Evolutionary conservation across 1,140 invertebrate genomes (phyloP).

Genomic region (Diachasma alloeum): DNA sequence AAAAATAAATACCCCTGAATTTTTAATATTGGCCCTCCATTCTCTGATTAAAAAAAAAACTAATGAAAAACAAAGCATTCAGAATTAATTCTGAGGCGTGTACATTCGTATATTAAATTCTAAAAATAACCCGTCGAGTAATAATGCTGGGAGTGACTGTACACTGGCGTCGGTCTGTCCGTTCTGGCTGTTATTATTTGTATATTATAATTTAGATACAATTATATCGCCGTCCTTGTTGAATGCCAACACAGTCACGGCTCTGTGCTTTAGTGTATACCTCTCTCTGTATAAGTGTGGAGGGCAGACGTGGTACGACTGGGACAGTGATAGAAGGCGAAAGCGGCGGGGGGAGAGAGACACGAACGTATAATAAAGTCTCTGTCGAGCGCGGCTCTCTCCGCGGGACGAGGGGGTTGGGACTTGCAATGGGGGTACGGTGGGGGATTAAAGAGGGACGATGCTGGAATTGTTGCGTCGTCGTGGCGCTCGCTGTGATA

Average conservation of each 20-base stretch:
- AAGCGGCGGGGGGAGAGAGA: conserved; percentile 15
- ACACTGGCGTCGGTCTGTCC: conserved; percentile 62
- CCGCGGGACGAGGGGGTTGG: not conserved
- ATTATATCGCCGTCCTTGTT: conserved; percentile 61
- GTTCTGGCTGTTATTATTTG: conserved; percentile 65
- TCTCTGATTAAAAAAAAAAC: not conserved
- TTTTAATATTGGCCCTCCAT: no score
- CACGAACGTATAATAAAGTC: conserved; percentile 27
- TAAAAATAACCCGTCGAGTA: not conserved
- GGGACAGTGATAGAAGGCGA: conserved; percentile 23
- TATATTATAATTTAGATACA: conserved; percentile 68
- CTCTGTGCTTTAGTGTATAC: not conserved
- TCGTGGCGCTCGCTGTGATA: not conserved
- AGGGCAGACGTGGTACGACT: not conserved
- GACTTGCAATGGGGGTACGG: conserved; percentile 25
- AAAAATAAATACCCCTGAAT: no score
- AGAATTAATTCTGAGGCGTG: not conserved
- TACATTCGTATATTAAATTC: conserved; percentile 1
- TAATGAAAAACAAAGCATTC: not conserved
- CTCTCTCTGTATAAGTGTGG: conserved; percentile 26
- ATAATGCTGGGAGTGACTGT: conserved; percentile 47
- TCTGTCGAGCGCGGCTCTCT: conserved; percentile 28
- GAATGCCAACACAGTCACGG: conserved; percentile 17
- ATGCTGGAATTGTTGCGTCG: not conserved
- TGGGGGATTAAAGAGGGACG: conserved; percentile 40